A percentile compares a stretch with the other conserved stretches of the same genome.
Conservation (phyloP, 2,113 vertebrate species). For the Sula dactylatra region DNA sequence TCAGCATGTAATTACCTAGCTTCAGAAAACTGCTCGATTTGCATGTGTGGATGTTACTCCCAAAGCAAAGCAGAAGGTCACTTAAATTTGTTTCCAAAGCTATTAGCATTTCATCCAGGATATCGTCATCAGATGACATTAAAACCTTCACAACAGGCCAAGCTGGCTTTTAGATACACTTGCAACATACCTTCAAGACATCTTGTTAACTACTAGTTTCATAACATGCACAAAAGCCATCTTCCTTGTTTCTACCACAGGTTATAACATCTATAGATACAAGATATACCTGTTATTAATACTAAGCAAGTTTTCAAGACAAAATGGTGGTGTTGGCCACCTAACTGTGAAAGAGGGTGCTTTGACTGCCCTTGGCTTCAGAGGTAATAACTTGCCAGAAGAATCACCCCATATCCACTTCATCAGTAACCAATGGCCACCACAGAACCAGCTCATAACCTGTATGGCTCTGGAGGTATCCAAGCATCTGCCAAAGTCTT, state of each 20-base stretch:
- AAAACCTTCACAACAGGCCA: slow-evolving; percentile 12
- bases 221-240: background rate
- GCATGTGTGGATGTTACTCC: background rate
- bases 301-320: background rate
- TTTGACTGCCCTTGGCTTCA: background rate
- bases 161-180: background rate
- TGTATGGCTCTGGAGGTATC: background rate
- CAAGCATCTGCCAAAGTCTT: background rate
- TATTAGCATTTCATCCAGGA: slow-evolving; percentile 21
- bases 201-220: background rate
- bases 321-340: background rate
- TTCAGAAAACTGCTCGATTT: slow-evolving; percentile 34
- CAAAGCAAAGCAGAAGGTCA: slow-evolving; percentile 26
- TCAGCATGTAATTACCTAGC: background rate
- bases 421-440: background rate
- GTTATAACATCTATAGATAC: background rate
- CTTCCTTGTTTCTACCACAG: background rate
- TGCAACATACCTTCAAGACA: background rate
- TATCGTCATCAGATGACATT: background rate
- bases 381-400: background rate
- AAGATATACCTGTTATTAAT: background rate
- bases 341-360: background rate
- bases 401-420: background rate
- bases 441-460: background rate
- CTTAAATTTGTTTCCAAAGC: slow-evolving; percentile 3